These are phyloP conservation scores for Cassiopea andromeda DNA, from an alignment of 30 jellyfish, hydroid and myxozoan species.

Conservation along the genomic window DNA sequence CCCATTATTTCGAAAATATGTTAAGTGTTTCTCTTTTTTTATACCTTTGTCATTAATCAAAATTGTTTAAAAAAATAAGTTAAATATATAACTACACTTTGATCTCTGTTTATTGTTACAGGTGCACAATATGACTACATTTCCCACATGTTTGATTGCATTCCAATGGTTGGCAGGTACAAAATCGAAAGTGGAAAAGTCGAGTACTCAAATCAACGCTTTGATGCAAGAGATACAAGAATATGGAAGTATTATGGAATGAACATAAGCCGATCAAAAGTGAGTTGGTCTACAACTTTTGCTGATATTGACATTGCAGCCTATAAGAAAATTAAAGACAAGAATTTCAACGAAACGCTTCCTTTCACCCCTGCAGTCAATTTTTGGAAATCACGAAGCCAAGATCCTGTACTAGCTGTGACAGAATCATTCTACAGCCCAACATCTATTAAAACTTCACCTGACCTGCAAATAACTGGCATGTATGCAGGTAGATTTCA, in stretches of 20 bases:
- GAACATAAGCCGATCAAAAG: constrained; percentile 43
- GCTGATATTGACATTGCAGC: constrained; percentile 48
- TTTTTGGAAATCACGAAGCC: constrained; percentile 54
- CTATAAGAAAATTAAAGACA: background rate
- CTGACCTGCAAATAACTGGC: constrained; percentile 45
- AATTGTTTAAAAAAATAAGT: too few species aligned
- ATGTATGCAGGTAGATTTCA: constrained; percentile 1
- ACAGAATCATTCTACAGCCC: constrained; percentile 69
- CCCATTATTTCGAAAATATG: too few species aligned
- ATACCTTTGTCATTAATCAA: too few species aligned
- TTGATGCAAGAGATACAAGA: constrained; percentile 12
- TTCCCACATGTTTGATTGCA: constrained; percentile 65
- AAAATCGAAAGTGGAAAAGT: constrained; percentile 21
- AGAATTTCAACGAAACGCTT: constrained; percentile 39
- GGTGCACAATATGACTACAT: constrained; percentile 46
- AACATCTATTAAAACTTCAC: constrained; percentile 46
- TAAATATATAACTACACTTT: too few species aligned
- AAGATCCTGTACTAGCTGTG: constrained; percentile 55
- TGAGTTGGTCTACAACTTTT: constrained; percentile 53
- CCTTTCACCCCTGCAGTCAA: constrained; percentile 41
- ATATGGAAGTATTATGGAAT: constrained; percentile 50
- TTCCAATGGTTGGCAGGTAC: constrained; percentile 74
- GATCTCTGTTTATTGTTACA: background rate
- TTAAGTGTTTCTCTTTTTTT: too few species aligned
- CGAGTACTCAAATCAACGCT: constrained; percentile 32